Evolutionary conservation across 2,113 vertebrate species (phyloP).

Genomic region (Podarcis raffonei): DNA sequence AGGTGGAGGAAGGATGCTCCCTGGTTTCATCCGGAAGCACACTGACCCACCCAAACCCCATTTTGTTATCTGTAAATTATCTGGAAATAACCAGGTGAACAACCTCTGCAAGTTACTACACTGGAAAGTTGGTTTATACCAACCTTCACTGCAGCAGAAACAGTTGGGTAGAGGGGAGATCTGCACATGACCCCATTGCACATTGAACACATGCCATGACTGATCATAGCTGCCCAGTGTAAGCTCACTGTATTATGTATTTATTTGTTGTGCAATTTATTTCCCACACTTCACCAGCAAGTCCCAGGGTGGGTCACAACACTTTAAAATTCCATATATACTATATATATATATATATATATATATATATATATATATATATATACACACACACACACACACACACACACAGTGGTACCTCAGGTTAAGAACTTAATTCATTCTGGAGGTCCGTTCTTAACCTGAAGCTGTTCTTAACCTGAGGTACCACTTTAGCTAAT

Average conservation of each 20-base stretch:
- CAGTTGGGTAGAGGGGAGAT: neutral
- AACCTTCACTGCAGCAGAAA: neutral
- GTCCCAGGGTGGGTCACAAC: too few relatives aligned
- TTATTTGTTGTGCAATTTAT: too few relatives aligned
- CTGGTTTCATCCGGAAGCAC: conserved; percentile 43
- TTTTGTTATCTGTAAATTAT: conserved; percentile 46
- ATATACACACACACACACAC: too few relatives aligned
- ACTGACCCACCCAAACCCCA: conserved; percentile 51
- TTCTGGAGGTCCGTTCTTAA: too few relatives aligned
- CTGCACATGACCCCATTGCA: neutral
- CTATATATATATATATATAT: fast-evolving
- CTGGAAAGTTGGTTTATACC: conserved; percentile 46
- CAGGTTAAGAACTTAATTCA: too few relatives aligned
- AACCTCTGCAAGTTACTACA: conserved; percentile 8
- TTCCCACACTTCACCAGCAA: too few relatives aligned
- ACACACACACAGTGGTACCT: too few relatives aligned
- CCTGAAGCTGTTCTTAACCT: too few relatives aligned
- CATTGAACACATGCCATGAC: neutral
- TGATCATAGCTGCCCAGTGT: neutral
- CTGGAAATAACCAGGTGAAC: conserved; percentile 51
- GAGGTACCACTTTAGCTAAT: too few relatives aligned
- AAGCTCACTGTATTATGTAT: neutral
- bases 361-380: fast-evolving
- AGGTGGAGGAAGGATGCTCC: neutral
- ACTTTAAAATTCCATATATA: too few relatives aligned